These are phyloP conservation scores for Prionailurus viverrinus DNA, from an alignment of 2,113 vertebrate species.

Conservation along the genomic window DNA sequence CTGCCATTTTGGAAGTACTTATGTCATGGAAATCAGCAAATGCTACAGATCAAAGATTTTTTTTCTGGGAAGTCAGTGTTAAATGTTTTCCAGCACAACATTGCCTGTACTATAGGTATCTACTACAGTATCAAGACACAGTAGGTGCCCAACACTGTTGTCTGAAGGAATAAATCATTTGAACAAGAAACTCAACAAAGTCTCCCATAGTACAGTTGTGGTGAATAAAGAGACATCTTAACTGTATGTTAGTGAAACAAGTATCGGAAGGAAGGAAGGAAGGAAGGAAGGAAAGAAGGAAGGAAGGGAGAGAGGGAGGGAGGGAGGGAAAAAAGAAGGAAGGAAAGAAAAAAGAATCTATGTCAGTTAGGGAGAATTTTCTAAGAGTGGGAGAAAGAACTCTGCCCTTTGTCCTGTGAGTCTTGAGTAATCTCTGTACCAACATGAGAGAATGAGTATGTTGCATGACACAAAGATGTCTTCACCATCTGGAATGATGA, in stretches of 20 bases:
- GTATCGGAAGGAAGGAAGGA: background rate
- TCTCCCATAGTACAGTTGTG: background rate
- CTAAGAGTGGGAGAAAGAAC: background rate
- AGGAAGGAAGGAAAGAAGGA: background rate
- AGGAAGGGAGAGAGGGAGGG: background rate
- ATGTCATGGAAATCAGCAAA: background rate
- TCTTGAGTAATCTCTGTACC: background rate
- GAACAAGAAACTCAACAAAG: background rate
- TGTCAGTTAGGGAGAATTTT: background rate
- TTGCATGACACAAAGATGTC: background rate
- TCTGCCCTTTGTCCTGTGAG: background rate
- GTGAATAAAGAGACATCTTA: slow-evolving; percentile 18
- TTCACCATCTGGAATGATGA: background rate
- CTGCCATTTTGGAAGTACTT: background rate
- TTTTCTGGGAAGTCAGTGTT: background rate
- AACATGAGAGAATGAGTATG: background rate
- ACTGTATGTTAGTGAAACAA: background rate
- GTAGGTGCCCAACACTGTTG: background rate
- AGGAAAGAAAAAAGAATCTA: background rate
- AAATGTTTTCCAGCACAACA: slow-evolving; percentile 2
- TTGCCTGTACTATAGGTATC: background rate
- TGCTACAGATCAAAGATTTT: background rate
- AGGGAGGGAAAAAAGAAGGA: background rate
- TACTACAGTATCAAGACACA: background rate
- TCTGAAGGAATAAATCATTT: slow-evolving; percentile 27